Percentiles rank a stretch among this genome's conserved stretches.
These are phyloP conservation scores for Pyxicephalus adspersus DNA, from an alignment of 2,113 vertebrate genomes.

Conservation along the genomic window DNA sequence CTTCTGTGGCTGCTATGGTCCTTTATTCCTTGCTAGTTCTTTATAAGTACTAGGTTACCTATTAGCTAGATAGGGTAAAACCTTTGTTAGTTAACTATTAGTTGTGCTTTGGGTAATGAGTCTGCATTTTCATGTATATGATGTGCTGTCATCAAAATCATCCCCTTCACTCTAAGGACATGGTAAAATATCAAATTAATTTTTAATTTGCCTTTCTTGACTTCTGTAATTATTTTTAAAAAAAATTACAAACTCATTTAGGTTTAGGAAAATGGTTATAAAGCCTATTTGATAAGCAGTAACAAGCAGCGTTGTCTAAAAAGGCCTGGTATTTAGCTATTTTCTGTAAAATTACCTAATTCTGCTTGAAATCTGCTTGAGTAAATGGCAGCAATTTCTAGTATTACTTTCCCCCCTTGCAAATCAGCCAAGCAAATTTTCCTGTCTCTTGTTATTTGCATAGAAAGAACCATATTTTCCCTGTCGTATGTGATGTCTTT, in stretches of 20 bases:
- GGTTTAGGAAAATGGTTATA: not conserved
- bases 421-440: conserved; percentile 54
- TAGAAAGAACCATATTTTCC: conserved; percentile 73
- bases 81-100: too few relatives aligned
- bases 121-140: too few relatives aligned
- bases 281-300: conserved; percentile 12
- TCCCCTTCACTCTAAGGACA: too few relatives aligned
- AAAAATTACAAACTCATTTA: not conserved
- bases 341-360: conserved; percentile 25
- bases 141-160: too few relatives aligned
- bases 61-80: too few relatives aligned
- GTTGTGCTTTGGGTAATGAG: too few relatives aligned
- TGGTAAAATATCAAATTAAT: too few relatives aligned
- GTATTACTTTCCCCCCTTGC: conserved; percentile 44
- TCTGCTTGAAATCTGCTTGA: conserved; percentile 39
- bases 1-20: too few relatives aligned
- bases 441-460: conserved; percentile 64
- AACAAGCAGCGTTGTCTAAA: conserved; percentile 29
- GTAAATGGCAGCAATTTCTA: conserved; percentile 53
- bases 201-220: too few relatives aligned
- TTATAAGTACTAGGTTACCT: too few relatives aligned
- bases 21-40: too few relatives aligned
- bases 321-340: conserved; percentile 8
- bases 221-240: too few relatives aligned
- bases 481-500: conserved; percentile 70